Evolutionary conservation across 53 echinoderm and acorn worm species (phyloP), one percentile per base, ranked within the genome.

Genomic region (Hippasteria phrygiana): DNA sequence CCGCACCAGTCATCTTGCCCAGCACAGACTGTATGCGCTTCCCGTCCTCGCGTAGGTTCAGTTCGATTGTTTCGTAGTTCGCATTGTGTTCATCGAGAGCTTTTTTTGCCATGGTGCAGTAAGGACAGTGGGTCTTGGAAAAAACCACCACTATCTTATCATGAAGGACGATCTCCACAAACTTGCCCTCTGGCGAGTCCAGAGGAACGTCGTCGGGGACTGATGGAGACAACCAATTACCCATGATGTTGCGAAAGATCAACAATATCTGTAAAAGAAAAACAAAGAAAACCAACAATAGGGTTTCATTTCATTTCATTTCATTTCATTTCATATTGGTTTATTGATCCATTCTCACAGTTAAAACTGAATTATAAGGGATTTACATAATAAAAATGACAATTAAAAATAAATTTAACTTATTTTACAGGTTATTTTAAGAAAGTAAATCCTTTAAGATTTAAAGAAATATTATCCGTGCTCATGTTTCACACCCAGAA

Each of bases 91-190:
- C 91, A 47, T 97, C 97, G 2, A 97, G 72, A 13, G 93, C 89
- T 12, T 51, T 55, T 77, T 97, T 97, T 27, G 95, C 97, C 92
- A 90, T 89, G 2, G 53, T 69, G 64, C 95, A 97, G 90, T 89
- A 94, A 8, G 94, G 95, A 34, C 97, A 97, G 54, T 40, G 50
- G 16, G 95, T 91, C 94, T 97, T 97, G 81, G 95, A 94, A 80
- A 97, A 97, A 40, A 97, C 95, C 34, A 97, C 92, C 7, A 97
- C 97, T 16, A 83, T 88, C 56, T 97, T 97, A 42, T 97, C 97
- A 48, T 97, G 94, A 20, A 96, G 91, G 76, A 96, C 93, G 11
- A 54, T 43, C 18, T 84, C 65, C 1, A 91, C 91, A 26, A 85
- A 41, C 73, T 75, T 35, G n/a, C 84, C 91, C 48, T 91, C 91